A percentile compares a stretch with the other conserved stretches of the same genome.
phyloP scores from a whole-genome alignment of 2,888 invertebrate species.

The Falcaria lacertinaria region DNA sequence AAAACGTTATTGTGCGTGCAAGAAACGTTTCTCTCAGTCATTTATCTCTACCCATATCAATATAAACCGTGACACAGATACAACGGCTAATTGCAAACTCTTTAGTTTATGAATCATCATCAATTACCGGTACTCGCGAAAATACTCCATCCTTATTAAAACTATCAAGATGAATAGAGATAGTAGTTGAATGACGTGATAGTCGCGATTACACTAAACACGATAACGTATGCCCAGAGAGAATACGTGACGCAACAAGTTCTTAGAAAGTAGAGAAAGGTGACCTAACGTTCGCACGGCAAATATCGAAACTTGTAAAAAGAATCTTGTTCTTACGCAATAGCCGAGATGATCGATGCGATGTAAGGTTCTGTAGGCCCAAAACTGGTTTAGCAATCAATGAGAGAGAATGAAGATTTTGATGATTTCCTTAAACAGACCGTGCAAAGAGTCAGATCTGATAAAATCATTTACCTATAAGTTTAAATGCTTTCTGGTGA shows the following conservation, averaged over 20 bases:
- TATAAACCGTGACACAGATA: background rate
- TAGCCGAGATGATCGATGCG: constrained; percentile 22
- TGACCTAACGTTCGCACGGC: constrained; percentile 36
- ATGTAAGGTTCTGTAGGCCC: constrained; percentile 3
- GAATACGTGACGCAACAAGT: constrained; percentile 21
- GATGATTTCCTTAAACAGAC: too few relatives aligned
- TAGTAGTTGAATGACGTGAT: constrained; percentile 17
- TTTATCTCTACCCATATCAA: background rate
- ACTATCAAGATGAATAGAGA: background rate
- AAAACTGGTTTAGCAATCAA: background rate
- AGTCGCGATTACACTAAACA: constrained; percentile 15
- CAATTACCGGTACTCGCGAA: background rate
- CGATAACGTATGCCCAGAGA: constrained; percentile 15
- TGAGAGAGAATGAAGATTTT: too few relatives aligned
- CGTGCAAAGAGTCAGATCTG: too few relatives aligned
- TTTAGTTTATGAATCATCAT: background rate
- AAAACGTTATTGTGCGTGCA: background rate
- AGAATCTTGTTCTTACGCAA: constrained; percentile 43
- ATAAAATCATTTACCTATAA: too few relatives aligned
- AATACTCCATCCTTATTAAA: background rate
- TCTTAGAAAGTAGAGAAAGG: constrained; percentile 64
- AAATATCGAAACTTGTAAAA: constrained; percentile 33
- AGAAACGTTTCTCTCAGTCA: background rate
- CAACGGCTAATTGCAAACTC: background rate
- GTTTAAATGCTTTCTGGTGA: too few relatives aligned